Percentiles rank a stretch among this genome's conserved stretches.
phyloP scores from a whole-genome alignment of 1,140 invertebrate species.

The Temnothorax curvispinosus region DNA sequence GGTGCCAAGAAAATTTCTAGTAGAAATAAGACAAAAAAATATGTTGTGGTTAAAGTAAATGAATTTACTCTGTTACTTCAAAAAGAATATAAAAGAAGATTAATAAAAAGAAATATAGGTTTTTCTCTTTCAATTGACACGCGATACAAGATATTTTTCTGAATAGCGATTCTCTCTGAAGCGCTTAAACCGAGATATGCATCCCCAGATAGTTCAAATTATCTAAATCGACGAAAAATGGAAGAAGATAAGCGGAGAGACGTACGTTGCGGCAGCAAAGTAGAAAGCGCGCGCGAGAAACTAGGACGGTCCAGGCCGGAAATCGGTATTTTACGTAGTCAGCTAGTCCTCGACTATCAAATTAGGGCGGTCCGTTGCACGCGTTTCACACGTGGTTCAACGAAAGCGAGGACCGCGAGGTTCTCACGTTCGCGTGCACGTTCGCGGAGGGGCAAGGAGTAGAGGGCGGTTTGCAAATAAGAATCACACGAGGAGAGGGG shows the following conservation, averaged over 20 bases:
- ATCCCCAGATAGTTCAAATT: constrained; percentile 22
- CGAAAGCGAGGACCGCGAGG: constrained; percentile 36
- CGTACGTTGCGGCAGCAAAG: not conserved
- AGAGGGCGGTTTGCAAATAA: constrained; percentile 66
- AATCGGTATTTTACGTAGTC: constrained; percentile 43
- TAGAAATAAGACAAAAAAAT: not conserved
- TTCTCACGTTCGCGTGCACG: constrained; percentile 77
- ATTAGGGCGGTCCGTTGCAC: constrained; percentile 38
- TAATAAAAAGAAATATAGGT: not conserved
- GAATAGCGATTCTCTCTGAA: constrained; percentile 16
- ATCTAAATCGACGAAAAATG: constrained; percentile 26
- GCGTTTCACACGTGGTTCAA: constrained; percentile 51
- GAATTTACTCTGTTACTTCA: constrained; percentile 1
- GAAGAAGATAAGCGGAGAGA: not conserved
- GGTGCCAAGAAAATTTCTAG: no score
- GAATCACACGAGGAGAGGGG: constrained; percentile 22
- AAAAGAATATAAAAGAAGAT: not conserved
- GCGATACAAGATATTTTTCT: not conserved
- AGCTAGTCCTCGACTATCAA: constrained; percentile 49
- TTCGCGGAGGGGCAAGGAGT: constrained; percentile 15
- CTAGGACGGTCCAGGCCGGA: constrained; percentile 22
- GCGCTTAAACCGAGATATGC: not conserved
- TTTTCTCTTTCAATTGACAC: not conserved
- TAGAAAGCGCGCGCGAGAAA: constrained; percentile 34
- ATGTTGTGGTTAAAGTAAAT: not conserved